A percentile compares a stretch with the other conserved stretches of the same genome.
Conservation (phyloP, 2,113 vertebrate species). For the Tylochromis polylepis region DNA sequence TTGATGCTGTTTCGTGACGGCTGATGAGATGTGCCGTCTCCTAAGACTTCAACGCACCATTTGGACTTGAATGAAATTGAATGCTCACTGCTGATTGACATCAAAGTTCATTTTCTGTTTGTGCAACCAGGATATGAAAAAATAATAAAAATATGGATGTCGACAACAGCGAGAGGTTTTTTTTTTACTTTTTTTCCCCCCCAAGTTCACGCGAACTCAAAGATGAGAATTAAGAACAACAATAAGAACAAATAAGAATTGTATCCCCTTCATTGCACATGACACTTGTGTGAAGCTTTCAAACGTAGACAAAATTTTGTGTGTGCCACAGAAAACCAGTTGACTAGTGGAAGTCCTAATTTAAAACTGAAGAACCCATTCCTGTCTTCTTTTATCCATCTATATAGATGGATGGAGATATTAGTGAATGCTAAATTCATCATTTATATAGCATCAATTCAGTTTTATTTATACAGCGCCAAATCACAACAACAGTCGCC, state of each 20-base stretch:
- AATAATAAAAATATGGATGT: conserved; percentile 59
- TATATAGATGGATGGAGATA: neutral
- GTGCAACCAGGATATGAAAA: conserved; percentile 53
- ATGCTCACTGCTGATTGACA: conserved; percentile 46
- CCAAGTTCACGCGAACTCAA: neutral
- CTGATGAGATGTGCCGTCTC: conserved; percentile 28
- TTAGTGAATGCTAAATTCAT: neutral
- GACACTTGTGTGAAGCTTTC: neutral
- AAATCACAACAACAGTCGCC: too few relatives aligned
- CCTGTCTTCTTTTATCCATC: neutral
- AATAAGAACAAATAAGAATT: neutral
- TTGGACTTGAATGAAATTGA: conserved; percentile 35
- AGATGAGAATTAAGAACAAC: neutral
- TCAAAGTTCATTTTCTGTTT: conserved; percentile 57
- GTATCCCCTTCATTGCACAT: neutral
- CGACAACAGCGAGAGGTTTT: conserved; percentile 8
- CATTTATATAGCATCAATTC: too few relatives aligned
- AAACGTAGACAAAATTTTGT: neutral
- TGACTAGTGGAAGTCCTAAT: neutral
- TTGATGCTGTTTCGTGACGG: conserved; percentile 9
- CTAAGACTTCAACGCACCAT: conserved; percentile 30
- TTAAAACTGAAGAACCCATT: too few relatives aligned
- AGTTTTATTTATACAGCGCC: too few relatives aligned
- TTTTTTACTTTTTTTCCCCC: neutral
- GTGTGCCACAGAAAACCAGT: neutral